phyloP scores from a whole-genome alignment of 2,797 vertebrate species.

The Aldrovandia affinis region DNA sequence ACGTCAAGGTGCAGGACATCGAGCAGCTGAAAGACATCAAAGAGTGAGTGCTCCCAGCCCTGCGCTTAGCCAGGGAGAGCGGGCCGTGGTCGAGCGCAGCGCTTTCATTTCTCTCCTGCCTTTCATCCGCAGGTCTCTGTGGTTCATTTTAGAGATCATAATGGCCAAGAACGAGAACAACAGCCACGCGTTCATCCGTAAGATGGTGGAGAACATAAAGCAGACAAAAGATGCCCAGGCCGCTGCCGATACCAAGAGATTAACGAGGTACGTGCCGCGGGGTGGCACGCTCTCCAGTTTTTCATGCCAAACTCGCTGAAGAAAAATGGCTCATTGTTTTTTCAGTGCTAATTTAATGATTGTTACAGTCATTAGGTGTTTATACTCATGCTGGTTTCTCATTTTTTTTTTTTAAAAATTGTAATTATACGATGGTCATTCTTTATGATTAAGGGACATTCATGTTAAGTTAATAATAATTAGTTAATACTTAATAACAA shows the following conservation, averaged over 20 bases:
- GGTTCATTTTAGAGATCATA: conserved; percentile 96
- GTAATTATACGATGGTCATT: no score
- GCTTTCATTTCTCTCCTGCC: neutral
- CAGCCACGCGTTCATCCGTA: conserved; percentile 96
- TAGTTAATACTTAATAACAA: no score
- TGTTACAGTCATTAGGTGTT: no score
- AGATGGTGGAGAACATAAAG: conserved; percentile 99
- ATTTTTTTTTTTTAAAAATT: no score
- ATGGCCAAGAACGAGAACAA: conserved; percentile 99
- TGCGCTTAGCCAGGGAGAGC: neutral
- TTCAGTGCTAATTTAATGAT: no score
- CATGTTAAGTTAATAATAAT: no score
- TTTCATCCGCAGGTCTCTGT: conserved; percentile 82
- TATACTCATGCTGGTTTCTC: no score
- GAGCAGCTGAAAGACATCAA: conserved; percentile 99
- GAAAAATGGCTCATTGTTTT: no score
- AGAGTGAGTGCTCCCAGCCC: conserved; percentile 35
- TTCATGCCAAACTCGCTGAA: no score
- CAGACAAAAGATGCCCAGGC: conserved; percentile 95
- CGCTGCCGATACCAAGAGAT: conserved; percentile 89
- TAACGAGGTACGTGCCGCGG: conserved; percentile 82
- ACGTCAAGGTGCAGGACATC: conserved; percentile 95
- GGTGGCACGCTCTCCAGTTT: no score
- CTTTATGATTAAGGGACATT: no score
- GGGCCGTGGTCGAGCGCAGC: neutral